These are phyloP conservation scores for Apis cerana DNA, from an alignment of 1,140 invertebrate genomes.

Conservation along the genomic window DNA sequence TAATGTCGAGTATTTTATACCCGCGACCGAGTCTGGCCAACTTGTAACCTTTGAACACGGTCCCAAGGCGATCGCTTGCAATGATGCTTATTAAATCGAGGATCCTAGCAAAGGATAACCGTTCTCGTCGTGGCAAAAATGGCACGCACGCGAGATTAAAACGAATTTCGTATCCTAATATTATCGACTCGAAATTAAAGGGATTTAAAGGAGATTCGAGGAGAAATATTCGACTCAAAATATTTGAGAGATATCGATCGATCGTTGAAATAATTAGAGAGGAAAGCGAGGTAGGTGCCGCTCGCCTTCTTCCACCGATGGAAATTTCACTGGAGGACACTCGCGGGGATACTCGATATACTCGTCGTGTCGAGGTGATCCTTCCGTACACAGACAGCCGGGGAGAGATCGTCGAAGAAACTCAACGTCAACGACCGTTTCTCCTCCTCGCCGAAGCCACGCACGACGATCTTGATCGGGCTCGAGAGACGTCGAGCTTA, in stretches of 20 bases:
- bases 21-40: slow-evolving; percentile 32
- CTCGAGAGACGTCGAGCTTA: slow-evolving; percentile 30
- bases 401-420: slow-evolving; percentile 21
- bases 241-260: too few relatives aligned
- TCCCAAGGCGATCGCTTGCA: slow-evolving; percentile 20
- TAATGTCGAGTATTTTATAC: slow-evolving; percentile 62
- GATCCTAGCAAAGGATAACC: slow-evolving; percentile 25
- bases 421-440: slow-evolving; percentile 44
- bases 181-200: too few relatives aligned
- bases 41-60: slow-evolving; percentile 49
- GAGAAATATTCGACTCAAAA: too few relatives aligned
- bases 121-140: background rate
- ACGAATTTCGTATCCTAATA: too few relatives aligned
- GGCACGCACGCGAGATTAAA: background rate
- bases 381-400: slow-evolving; percentile 48
- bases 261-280: too few relatives aligned
- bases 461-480: slow-evolving; percentile 21
- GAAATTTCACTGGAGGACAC: slow-evolving; percentile 39
- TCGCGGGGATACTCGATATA: slow-evolving; percentile 55
- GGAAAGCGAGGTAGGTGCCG: too few relatives aligned
- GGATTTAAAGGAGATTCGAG: too few relatives aligned
- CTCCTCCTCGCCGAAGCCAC: slow-evolving; percentile 16
- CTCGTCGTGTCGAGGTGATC: slow-evolving; percentile 42
- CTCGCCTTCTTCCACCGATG: background rate
- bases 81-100: slow-evolving; percentile 52